These are phyloP conservation scores for Emydoidea blandingii DNA, from an alignment of 2,797 vertebrate genomes.

Conservation along the genomic window DNA sequence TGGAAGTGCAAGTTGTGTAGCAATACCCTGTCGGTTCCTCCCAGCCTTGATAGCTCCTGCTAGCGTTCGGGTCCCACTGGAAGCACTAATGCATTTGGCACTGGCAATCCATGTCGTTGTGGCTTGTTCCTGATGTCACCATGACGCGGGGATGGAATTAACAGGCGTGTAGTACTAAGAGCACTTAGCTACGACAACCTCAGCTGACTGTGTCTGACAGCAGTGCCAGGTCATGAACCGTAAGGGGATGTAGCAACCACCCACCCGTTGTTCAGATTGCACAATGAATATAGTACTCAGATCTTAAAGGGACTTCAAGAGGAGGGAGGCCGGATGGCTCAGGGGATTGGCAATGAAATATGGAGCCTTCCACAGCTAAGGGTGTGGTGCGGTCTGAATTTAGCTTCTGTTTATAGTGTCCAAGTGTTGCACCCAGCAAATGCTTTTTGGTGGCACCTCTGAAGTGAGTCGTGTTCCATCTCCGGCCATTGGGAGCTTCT, in stretches of 20 bases:
- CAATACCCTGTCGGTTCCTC: neutral
- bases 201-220: neutral
- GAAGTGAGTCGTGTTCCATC: neutral
- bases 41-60: neutral
- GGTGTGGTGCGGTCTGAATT: neutral
- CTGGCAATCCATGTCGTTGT: neutral
- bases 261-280: neutral
- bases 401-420: rapidly evolving
- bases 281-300: neutral
- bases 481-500: neutral
- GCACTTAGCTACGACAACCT: neutral
- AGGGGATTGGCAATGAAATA: rapidly evolving
- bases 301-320: neutral
- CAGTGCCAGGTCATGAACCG: neutral
- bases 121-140: neutral
- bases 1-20: neutral
- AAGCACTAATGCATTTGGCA: neutral
- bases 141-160: neutral
- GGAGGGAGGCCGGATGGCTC: neutral
- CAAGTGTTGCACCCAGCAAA: neutral
- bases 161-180: rapidly evolving
- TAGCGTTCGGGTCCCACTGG: neutral
- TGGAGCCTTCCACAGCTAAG: neutral
- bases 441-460: neutral
- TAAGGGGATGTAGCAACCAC: neutral